A percentile compares a stretch with the other conserved stretches of the same genome.
phyloP scores from a whole-genome alignment of 2,113 vertebrate species.

The Dipodomys stephensi region DNA sequence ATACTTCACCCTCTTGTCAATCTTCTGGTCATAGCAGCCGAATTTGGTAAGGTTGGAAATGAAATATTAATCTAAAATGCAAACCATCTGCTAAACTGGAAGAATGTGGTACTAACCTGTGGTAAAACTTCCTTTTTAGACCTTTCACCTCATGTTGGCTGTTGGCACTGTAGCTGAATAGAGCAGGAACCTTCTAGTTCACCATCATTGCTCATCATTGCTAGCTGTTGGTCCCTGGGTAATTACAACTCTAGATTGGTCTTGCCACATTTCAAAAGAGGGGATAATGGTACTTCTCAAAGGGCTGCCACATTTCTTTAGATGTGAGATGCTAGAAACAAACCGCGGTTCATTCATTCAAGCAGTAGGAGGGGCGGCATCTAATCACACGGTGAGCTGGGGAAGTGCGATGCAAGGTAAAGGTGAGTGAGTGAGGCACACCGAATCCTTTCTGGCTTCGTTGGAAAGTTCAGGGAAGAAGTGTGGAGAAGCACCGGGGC shows the following conservation, averaged over 20 bases:
- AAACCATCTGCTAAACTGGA: not conserved
- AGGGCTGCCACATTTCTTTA: not conserved
- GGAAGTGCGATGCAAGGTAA: not conserved
- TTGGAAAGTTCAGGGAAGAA: not conserved
- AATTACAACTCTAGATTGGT: not conserved
- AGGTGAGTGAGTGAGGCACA: not conserved
- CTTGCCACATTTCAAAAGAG: not conserved
- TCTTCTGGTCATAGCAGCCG: slow-evolving; percentile 1
- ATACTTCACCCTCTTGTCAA: slow-evolving; percentile 42
- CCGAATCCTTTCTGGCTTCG: not conserved
- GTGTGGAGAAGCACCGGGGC: not conserved
- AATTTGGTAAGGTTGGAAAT: not conserved
- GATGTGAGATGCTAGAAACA: not conserved
- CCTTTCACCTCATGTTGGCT: not conserved
- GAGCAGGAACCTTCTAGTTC: not conserved
- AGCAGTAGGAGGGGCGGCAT: not conserved
- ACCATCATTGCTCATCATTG: not conserved
- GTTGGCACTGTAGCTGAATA: not conserved
- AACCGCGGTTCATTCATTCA: not conserved
- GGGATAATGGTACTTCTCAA: not conserved
- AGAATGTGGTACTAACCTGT: not conserved
- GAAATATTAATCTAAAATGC: slow-evolving; percentile 12
- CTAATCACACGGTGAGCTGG: not conserved
- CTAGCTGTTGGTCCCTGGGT: not conserved
- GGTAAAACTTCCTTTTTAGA: not conserved